Base-by-base conservation (phyloP, 2,888 invertebrate species). In the Eucera pruinosa region DNA sequence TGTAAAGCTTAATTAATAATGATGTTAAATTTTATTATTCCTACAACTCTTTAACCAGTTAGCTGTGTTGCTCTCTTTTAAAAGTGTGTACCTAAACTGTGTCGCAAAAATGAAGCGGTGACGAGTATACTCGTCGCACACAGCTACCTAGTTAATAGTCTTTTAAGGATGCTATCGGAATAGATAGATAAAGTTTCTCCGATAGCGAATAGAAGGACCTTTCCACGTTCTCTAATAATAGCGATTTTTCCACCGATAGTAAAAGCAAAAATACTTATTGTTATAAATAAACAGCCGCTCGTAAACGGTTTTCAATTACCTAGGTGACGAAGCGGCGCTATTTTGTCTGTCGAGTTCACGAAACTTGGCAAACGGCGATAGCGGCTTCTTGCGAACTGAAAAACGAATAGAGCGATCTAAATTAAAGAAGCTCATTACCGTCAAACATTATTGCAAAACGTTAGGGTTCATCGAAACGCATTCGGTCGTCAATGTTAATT, bases 341-440 rank as follows among this genome's bases (percentile, higher is more conserved):
- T 96, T 96, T 93, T 97, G 97, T 92, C 96, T 96, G 93, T 97
- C 97, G 93, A 97, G 95, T 94, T 97, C 97, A 92, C 96, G 96
- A 94, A 97, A 97, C 94, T 97, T 97, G 91, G 97, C 96, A 93
- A 97, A 97, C 82, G 97, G 97, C 89, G 97, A 97, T 91, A 96
- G 94, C 86, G 96, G 95, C 92, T 95, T 96, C 92, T 87, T 91
- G 74, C 88, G 85, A 78, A 87, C 92, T 91, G 91, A 86, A 92
- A 89, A 87, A 87, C 58, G 68, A 80, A 72, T 54, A 58, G 62
- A 76, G 71, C 41, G 11, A 41, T 45, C 6, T 75, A 20, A 67
- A 45, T 43, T 9, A 33, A 47, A 9, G n/a, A 33, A 0, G 9
- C 33, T 3, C 7, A 43, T 52, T n/a, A 5, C 0, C 9, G 15